Evolutionary conservation across 1,140 invertebrate genomes (phyloP), one percentile per base, ranked within the genome.

Genomic region (Cydia strobilella): DNA sequence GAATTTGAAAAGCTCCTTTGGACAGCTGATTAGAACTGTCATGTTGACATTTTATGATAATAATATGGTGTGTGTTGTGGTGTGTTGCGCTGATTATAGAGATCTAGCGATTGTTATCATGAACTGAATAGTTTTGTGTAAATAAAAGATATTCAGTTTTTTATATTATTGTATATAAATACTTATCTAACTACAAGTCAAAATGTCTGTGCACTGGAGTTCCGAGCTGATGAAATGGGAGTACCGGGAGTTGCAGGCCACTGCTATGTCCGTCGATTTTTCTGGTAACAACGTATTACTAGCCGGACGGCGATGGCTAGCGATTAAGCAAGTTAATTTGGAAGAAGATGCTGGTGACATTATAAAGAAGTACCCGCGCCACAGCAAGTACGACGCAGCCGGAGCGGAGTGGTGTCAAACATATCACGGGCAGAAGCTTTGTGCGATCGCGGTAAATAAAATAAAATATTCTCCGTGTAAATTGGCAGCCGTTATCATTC

Each of bases 371-470:
- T 96, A 97, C 85, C 95, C 96, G 12, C 93, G 97, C 63, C 97
- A 98, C 81, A 98, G 97, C 83, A 99, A 99, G 94, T 99, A 98
- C 93, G 98, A 99, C 90, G 96, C 98, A 10, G 96, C 96, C 7
- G 96, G 96, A 69, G 97, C 97, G 0, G 97, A 98, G 94, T 99
- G 98, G 96, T 98, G 97, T 93, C 97, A 97, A 12, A 96, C 96
- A 63, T 90, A 95, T 63, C 94, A 95, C 45, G 95, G 97, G 78
- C 95, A 95, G 84, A 95, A 98, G 87, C 93, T 97, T 13, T 98
- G 98, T 94, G 97, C 97, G 42, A 96, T 98, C 83, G 97, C 98
- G 74, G 98, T 98, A 94, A 95, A 95, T 94, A 77, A 65, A 74
- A 77, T 66, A 74, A 20, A 45, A 51, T 25, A 59, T 75, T 77